Base-by-base conservation (phyloP, 2,888 invertebrate genomes). In the Thera obeliscata region DNA sequence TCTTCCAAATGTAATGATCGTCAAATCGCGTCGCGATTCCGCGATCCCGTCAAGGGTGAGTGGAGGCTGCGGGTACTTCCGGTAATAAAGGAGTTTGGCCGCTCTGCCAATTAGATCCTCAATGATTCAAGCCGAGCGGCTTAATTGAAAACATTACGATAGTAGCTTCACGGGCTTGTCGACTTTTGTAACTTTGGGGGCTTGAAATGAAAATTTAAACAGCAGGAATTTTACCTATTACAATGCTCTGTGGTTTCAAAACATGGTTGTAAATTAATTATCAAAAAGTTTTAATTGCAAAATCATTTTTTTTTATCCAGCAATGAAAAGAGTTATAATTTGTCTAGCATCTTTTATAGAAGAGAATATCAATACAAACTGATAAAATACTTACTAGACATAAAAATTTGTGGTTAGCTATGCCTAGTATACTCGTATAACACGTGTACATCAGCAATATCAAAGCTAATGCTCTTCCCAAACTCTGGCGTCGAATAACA, bases 401-500 rank as follows among this genome's bases (percentile, higher is more conserved):
- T 22, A 22, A 22, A 22, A 22, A 22, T 1, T 22, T 22, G 22
- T 22, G 22, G 22, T 22, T 22, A 22, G 22, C 22, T 22, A 22
- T 5, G 38, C 38, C 38, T 38, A 38, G 38, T 38, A 38, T 38
- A 38, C 38, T 38, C 38, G 38, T 6, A 38, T 12, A 46, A 6
- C 12, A 52, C 38, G 49, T 22, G 12, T 61, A 67, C 58, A 58
- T 50, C 57, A 38, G 66, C 67, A 70, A 72, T 70, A 69, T 59
- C 36, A 61, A 61, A 64, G 57, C 63, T 66, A 66, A 65, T 61
- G 61, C 63, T 64, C 64, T 66, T 62, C 61, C 67, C 66, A 70
- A 66, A 74, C 78, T 79, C 82, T 87, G 89, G 89, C 90, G 89
- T 87, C 82, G 77, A 84, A 86, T 86, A 87, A 86, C 89, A 88